Base-by-base conservation (phyloP, 2,888 invertebrate genomes). In the Cistogaster globosa region DNA sequence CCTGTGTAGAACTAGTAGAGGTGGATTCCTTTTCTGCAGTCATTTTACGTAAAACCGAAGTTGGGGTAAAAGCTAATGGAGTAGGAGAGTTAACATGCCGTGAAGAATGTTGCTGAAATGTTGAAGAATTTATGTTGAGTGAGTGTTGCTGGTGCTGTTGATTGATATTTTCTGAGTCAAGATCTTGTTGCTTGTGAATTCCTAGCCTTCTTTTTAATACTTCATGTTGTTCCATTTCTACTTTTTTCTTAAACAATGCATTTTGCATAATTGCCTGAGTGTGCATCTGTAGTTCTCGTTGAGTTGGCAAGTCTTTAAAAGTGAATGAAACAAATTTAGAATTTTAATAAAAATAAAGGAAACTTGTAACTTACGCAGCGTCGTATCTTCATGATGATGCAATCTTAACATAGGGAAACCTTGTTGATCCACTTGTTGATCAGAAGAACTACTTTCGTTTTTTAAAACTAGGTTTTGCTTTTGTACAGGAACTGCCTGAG, bases 41-140 rank as follows among this genome's bases (percentile, higher is more conserved):
- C 97, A 98, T 97, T 93, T 98, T 98, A 86, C 98, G 95, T 90
- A 98, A 94, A 85, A 98, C 98, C 85, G 98, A 97, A 42, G 98
- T 98, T 82, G 98, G 98, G 0, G 98, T 98, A 93, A 98, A 98
- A 26, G 97, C 96, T 88, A 97, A 94, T 16, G 96, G 96, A 38
- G 95, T 95, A 14, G 95, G 95, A 20, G 95, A 95, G 87, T 91
- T 91, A 36, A 88, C 88, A 75, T 90, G 91, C 11, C 89, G 88
- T n/a, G 88, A 86, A 51, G 88, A 86, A 79, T 84, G 90, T 67
- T 86, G 84, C 57, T 77, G 85, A 74, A 60, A 20, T 48, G 58
- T 48, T 53, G 26, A 8, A 12, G 75, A 14, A 51, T 65, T 75
- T 8, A 63, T 51, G 18, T 67, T 57, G 12, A 72, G 65, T 32